These are phyloP conservation scores for Eristalis intricaria DNA, from an alignment of 2,888 invertebrate genomes.

Conservation along the genomic window DNA sequence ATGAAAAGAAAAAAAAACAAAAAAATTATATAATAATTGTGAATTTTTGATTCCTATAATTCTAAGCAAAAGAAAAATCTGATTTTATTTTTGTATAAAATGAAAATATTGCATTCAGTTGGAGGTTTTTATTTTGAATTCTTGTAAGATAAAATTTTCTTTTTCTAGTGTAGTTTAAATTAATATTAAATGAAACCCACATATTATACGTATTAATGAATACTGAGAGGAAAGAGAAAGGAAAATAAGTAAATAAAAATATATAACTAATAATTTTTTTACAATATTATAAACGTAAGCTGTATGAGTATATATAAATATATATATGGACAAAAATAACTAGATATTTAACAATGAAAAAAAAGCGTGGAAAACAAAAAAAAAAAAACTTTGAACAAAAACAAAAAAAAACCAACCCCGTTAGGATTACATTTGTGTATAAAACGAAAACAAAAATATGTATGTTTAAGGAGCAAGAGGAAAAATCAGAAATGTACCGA, in stretches of 20 bases:
- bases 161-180: slow-evolving; percentile 63
- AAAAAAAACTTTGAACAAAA: slow-evolving; percentile 53
- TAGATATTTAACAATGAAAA: slow-evolving; percentile 47
- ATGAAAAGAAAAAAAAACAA: slow-evolving; percentile 20
- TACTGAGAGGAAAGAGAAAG: slow-evolving; percentile 22
- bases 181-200: slow-evolving; percentile 51
- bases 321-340: slow-evolving; percentile 62
- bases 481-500: slow-evolving; percentile 51
- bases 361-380: slow-evolving; percentile 28
- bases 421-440: slow-evolving; percentile 11
- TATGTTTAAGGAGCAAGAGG: slow-evolving; percentile 6
- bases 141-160: slow-evolving; percentile 64
- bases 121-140: slow-evolving; percentile 30
- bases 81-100: slow-evolving; percentile 69
- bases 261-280: slow-evolving; percentile 72
- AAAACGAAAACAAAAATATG: slow-evolving; percentile 11
- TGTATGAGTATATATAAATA: slow-evolving; percentile 68
- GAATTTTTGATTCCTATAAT: slow-evolving; percentile 72
- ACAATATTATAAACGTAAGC: slow-evolving; percentile 71
- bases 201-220: slow-evolving; percentile 70
- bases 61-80: slow-evolving; percentile 54
- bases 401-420: slow-evolving; percentile 2
- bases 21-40: slow-evolving; percentile 53
- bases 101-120: slow-evolving; percentile 6
- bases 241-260: slow-evolving; percentile 55